phyloP scores from a whole-genome alignment of 2,113 vertebrate genomes.

The Glaucidium brasilianum region DNA sequence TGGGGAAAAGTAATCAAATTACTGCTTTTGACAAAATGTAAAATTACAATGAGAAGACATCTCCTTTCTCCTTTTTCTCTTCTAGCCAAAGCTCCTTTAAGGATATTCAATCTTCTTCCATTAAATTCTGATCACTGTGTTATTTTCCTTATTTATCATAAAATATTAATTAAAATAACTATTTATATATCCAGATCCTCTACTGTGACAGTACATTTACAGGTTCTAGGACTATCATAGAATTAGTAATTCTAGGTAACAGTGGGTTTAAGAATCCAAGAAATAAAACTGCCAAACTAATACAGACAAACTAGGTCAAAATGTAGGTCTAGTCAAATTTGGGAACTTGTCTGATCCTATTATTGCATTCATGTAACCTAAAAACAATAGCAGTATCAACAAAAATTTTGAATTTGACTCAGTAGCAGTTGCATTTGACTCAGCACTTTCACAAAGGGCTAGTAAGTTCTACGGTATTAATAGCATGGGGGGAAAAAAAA shows the following conservation, averaged over 20 bases:
- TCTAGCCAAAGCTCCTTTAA: background rate
- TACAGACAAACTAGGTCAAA: background rate
- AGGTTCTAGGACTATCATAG: background rate
- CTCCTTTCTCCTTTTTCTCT: background rate
- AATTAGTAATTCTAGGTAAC: background rate
- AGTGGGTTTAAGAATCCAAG: background rate
- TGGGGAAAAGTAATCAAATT: background rate
- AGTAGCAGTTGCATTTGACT: background rate
- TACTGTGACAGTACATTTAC: background rate
- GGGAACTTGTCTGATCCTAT: background rate
- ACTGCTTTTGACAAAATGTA: background rate
- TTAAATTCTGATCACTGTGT: background rate
- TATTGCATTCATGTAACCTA: background rate
- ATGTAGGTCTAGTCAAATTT: background rate
- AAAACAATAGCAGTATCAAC: background rate
- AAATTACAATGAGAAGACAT: background rate
- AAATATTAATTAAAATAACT: background rate
- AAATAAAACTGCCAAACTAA: background rate
- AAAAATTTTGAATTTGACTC: background rate
- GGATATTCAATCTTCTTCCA: background rate
- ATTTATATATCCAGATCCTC: background rate
- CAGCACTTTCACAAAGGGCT: background rate
- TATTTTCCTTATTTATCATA: background rate
- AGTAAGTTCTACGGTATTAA: background rate
- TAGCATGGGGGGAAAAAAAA: no score